Conservation (phyloP, 2,113 vertebrate genomes). For the Gallinago undulata region DNA sequence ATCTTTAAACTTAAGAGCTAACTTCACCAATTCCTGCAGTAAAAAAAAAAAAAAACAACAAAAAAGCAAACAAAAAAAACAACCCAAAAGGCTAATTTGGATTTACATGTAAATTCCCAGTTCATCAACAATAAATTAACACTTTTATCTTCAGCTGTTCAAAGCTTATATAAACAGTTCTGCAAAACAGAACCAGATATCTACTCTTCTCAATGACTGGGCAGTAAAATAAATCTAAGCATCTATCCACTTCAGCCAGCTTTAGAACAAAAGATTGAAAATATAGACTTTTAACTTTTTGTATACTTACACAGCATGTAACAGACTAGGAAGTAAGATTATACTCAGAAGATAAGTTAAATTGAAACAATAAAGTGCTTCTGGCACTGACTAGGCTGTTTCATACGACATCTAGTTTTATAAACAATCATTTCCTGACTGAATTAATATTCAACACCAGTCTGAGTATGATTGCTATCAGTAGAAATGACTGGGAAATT, state of each 20-base stretch:
- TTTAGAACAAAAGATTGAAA: not conserved
- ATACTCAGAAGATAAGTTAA: not conserved
- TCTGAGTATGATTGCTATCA: not conserved
- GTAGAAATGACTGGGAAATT: not conserved
- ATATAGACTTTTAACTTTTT: not conserved
- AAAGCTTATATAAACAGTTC: not conserved
- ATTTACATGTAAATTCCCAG: not conserved
- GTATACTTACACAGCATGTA: not conserved
- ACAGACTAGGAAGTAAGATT: not conserved
- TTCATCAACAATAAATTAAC: not conserved
- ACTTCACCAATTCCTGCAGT: not conserved
- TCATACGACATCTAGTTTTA: not conserved
- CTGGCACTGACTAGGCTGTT: not conserved
- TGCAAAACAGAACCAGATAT: not conserved
- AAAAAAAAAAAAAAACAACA: not conserved
- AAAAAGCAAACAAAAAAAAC: not conserved
- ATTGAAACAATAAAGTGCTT: conserved; percentile 6
- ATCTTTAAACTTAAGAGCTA: not conserved
- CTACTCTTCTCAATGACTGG: not conserved
- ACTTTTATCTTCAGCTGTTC: not conserved
- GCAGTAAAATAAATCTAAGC: not conserved
- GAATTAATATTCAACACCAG: not conserved
- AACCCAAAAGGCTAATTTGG: not conserved
- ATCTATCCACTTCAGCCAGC: not conserved
- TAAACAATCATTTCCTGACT: not conserved